Base-by-base conservation (phyloP, 2,113 vertebrate genomes). In the Prolemur simus region DNA sequence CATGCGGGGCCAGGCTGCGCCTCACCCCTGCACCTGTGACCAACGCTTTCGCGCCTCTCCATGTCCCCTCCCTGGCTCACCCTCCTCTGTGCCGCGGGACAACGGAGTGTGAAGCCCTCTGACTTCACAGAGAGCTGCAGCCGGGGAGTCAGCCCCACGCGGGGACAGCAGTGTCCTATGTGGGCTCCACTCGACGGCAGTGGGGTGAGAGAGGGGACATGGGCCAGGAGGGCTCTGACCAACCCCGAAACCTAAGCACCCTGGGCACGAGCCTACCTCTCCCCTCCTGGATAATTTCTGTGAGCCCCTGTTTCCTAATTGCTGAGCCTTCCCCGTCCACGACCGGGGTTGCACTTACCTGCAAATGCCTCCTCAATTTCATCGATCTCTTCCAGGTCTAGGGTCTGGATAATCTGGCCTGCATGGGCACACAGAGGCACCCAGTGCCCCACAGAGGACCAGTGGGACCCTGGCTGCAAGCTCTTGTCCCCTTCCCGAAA, bases 381-480 rank as follows among this genome's bases (percentile, higher is more conserved):
- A 0, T 23, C 4, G 25, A n/a, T 29, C 9, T 95, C 93, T 34
- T 74, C 82, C 32, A 20, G 0, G 6, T 13, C 1, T 0, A 96
- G 64, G 17, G 7, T 58, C 39, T 84, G 95, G 58, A 97, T n/a
- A 83, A 97, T 86, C 94, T 98, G 97, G 27, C 97, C 97, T 97
- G 34, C 0, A 2, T 34, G 64, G 25, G 8, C 6, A 39, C 89
- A 85, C 27, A 68, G 14, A 52, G 71, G 34, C 5, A 7, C 14
- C 87, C 74, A 89, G 58, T 6, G 49, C 42, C 39, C 32, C 34
- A 2, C 18, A 6, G 39, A 42, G 47, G 39, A 10, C 29, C n/a
- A 2, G 4, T 0, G 39, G 42, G 14, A 2, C 45, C 58, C 71
- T 21, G 1, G 8, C 39, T 39, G 25, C 8, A 13, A 39, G 68